Percentiles rank a stretch among this genome's conserved stretches.
These are phyloP conservation scores for Acanthopleura granulata DNA, from an alignment of 2,888 invertebrate species.

Conservation along the genomic window DNA sequence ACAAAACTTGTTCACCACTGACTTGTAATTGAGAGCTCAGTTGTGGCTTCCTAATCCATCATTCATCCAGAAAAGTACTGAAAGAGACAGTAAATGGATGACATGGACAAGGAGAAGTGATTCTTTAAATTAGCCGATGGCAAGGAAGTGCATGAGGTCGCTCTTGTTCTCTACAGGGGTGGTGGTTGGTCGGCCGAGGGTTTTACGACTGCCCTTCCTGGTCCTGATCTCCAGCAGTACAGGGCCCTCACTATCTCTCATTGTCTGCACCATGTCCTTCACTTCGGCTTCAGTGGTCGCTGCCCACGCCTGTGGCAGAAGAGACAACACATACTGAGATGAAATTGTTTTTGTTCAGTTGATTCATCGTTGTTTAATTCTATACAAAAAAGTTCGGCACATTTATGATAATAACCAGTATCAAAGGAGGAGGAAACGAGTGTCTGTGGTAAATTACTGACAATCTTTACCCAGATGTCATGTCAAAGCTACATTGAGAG, in stretches of 20 bases:
- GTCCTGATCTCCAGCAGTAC: slow-evolving; percentile 68
- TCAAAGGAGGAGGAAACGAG: no score
- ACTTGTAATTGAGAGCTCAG: no score
- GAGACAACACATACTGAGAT: slow-evolving; percentile 16
- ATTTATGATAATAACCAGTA: no score
- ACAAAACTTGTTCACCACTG: no score
- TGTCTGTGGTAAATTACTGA: no score
- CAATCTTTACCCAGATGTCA: no score
- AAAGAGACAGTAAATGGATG: background rate
- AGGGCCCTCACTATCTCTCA: slow-evolving; percentile 63
- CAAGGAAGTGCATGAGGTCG: slow-evolving; percentile 70
- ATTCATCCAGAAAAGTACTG: background rate
- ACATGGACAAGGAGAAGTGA: background rate
- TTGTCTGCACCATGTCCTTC: slow-evolving; percentile 46
- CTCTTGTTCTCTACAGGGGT: slow-evolving; percentile 70
- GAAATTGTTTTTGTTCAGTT: no score
- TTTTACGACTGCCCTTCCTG: slow-evolving; percentile 64
- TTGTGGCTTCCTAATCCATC: no score
- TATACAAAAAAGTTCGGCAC: no score
- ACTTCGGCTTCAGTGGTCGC: slow-evolving; percentile 64
- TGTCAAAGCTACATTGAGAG: no score
- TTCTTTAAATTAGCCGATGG: slow-evolving; percentile 26
- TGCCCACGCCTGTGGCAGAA: slow-evolving; percentile 44
- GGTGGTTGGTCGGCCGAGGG: slow-evolving; percentile 69
- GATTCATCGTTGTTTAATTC: no score